These are phyloP conservation scores for Asteroscopus sphinx DNA, from an alignment of 2,888 invertebrate species.

Conservation along the genomic window DNA sequence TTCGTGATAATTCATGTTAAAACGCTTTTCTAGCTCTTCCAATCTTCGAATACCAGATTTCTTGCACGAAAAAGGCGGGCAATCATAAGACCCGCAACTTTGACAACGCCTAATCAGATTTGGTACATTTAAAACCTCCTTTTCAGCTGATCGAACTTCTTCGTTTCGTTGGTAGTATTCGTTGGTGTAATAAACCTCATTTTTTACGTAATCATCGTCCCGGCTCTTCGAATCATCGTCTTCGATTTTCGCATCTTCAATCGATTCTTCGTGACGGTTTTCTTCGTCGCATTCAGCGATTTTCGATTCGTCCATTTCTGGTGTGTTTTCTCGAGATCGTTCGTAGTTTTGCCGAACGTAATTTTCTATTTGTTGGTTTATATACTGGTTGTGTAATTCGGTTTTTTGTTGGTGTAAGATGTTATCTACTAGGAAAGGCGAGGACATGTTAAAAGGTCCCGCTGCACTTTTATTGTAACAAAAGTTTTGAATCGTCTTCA, in stretches of 20 bases:
- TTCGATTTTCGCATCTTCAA: slow-evolving; percentile 66
- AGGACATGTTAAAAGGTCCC: slow-evolving; percentile 87
- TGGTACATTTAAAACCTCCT: slow-evolving; percentile 83
- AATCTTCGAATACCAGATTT: slow-evolving; percentile 82
- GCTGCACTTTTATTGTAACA: slow-evolving; percentile 79
- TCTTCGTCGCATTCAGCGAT: slow-evolving; percentile 72
- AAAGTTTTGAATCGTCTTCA: slow-evolving; percentile 85
- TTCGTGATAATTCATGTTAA: slow-evolving; percentile 81
- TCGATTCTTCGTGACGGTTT: slow-evolving; percentile 69
- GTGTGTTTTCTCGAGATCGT: slow-evolving; percentile 78
- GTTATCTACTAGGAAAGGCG: slow-evolving; percentile 91
- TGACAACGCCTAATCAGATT: slow-evolving; percentile 84
- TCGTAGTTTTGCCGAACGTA: slow-evolving; percentile 79
- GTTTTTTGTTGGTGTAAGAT: slow-evolving; percentile 90
- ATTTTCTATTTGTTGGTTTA: slow-evolving; percentile 87
- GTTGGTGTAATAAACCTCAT: slow-evolving; percentile 74
- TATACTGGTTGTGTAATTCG: slow-evolving; percentile 86
- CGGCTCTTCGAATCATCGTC: slow-evolving; percentile 77
- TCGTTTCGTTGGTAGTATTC: slow-evolving; percentile 76
- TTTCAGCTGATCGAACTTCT: slow-evolving; percentile 65
- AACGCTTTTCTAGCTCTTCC: slow-evolving; percentile 84
- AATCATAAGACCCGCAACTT: slow-evolving; percentile 89
- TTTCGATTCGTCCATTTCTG: slow-evolving; percentile 78
- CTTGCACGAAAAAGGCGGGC: slow-evolving; percentile 86
- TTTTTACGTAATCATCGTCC: slow-evolving; percentile 79